Conservation (phyloP, 2,797 vertebrate genomes). For the Forpus xanthops region DNA sequence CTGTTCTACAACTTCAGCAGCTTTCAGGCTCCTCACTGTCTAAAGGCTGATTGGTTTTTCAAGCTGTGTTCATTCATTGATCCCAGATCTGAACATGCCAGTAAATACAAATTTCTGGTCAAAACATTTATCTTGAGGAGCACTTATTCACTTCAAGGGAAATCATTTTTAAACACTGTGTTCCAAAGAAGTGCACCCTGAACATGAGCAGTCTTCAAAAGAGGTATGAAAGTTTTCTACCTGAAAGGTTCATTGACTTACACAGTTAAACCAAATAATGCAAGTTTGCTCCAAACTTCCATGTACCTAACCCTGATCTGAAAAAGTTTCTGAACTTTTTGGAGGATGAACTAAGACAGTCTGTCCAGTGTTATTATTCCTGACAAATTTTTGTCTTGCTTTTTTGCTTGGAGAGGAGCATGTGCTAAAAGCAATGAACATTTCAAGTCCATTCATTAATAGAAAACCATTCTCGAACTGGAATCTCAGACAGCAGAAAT, state of each 20-base stretch:
- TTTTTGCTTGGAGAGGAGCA: not conserved
- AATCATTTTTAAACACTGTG: not conserved
- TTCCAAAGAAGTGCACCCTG: not conserved
- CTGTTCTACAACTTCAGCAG: not conserved
- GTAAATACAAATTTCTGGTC: not conserved
- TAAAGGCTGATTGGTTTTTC: not conserved
- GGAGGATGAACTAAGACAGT: not conserved
- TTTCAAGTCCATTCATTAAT: not conserved
- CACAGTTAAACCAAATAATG: not conserved
- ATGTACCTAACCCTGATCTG: not conserved
- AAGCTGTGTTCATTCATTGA: not conserved
- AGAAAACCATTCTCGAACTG: not conserved
- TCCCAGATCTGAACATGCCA: not conserved
- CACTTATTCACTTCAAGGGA: not conserved
- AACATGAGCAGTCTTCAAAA: not conserved
- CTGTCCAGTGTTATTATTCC: not conserved
- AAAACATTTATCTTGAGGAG: not conserved
- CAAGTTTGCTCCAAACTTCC: not conserved
- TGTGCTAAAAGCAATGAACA: not conserved
- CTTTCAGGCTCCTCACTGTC: not conserved
- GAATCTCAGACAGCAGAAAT: not conserved
- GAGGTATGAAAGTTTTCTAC: not conserved
- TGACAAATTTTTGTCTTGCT: not conserved
- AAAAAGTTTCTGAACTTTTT: not conserved
- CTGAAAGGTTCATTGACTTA: not conserved